Evolutionary conservation across 2,888 invertebrate genomes (phyloP), one percentile per base, ranked within the genome.

Genomic region (Digitonthophagus gazella): DNA sequence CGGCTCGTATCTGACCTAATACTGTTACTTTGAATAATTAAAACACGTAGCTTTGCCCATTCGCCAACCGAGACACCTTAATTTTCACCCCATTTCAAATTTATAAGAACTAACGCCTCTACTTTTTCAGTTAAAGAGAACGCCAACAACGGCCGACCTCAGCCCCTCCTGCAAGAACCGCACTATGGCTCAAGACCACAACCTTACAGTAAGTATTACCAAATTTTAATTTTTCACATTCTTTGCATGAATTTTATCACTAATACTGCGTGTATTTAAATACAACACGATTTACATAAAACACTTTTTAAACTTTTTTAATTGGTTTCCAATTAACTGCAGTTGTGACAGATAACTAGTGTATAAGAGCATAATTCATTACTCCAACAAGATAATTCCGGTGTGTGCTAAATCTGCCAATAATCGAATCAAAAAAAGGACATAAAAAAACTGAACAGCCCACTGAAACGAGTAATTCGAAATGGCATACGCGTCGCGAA

Each of bases 151-250:
- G 83, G 83, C 68, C 85, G 94, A 78, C 93, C 93, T 75, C 93
- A 93, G 63, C 95, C 95, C 66, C 88, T 95, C 74, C 87, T 95
- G 69, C 94, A 94, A 83, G 95, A 95, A 78, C 95, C 95, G 73
- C 91, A 94, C 84, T 94, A 92, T 82, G 94, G 94, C 74, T 92
- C 93, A 72, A 88, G 93, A 78, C 93, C 94, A 74, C 93, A 93
- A 83, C 94, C 93, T 73, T 95, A 92, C 86, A 93, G 94, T 94
- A 86, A 93, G 92, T 92, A 19, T 22, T 55, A 28, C 18, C 55
- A 44, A 44, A 11, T 8, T 44, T 44, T 2, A 3, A 8, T 44
- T 44, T 44, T 44, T 44, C n/a, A n/a, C n/a, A n/a, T n/a, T n/a
- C n/a, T n/a, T n/a, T n/a, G n/a, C n/a, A n/a, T n/a, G n/a, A n/a